Evolutionary conservation across 1,140 invertebrate genomes (phyloP), one percentile per base, ranked within the genome.

Genomic region (Cotesia glomerata): DNA sequence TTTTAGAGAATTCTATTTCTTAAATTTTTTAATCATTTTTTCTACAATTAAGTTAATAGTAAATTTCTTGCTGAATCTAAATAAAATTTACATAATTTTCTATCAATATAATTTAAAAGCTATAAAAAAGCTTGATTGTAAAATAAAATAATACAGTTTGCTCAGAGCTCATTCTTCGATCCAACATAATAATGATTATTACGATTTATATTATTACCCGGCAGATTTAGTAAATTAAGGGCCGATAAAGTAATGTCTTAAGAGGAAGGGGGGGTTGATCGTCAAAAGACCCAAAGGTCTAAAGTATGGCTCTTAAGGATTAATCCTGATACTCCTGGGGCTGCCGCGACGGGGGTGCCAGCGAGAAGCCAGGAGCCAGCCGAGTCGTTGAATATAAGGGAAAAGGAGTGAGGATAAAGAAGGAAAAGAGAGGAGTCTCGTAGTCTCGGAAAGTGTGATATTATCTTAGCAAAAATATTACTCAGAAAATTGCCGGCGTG

Each of bases 391-490:
- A 45, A 51, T n/a, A 14, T 32, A 34, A 54, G 66, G 45, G 54
- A 34, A 69, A 49, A 70, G 59, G 49, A 68, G 39, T 45, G 45
- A 58, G 62, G 26, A 26, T 18, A 45, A 62, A 26, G 51, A 63
- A 63, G 52, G 64, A 54, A 63, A 69, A 75, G 75, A 74, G 64
- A 74, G 76, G 13, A 59, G 65, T 59, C 36, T 66, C 80, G 81
- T n/a, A 59, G 65, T 59, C 36, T 66, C 80, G 81, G 81, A 79
- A 83, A 81, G 77, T 76, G 76, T 75, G 85, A 87, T 86, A 85
- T 86, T 87, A 86, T 86, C 85, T 75, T 75, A 61, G 80, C 72
- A 86, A 82, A 86, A 87, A 87, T 87, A 87, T 87, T 84, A 86
- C 81, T 85, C 80, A 86, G 85, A 87, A 87, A 86, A 87, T 87